These are phyloP conservation scores for Drepana arcuata DNA, from an alignment of 1,140 invertebrate species.

Conservation along the genomic window DNA sequence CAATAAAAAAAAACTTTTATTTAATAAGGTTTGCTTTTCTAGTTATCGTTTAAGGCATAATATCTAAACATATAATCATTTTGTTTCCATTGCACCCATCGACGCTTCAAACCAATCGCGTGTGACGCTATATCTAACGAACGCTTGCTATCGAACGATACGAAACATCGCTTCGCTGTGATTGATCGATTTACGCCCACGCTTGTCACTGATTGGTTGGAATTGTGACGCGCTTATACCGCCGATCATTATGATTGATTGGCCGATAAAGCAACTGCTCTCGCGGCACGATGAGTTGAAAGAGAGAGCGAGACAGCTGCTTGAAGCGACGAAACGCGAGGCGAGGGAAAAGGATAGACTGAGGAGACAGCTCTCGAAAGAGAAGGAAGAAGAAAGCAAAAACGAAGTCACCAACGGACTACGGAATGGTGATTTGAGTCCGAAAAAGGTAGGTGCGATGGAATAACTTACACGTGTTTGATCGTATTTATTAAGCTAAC, in stretches of 20 bases:
- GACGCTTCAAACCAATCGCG: constrained; percentile 16
- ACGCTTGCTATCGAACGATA: constrained; percentile 24
- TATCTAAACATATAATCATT: constrained; percentile 4
- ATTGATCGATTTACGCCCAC: constrained; percentile 16
- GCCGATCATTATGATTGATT: constrained; percentile 14
- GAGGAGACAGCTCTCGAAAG: constrained; percentile 33
- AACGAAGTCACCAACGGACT: constrained; percentile 32
- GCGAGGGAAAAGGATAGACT: constrained; percentile 74
- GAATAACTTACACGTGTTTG: too few species aligned
- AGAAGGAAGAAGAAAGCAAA: constrained; percentile 30
- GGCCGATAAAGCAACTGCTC: constrained; percentile 75
- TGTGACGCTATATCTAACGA: constrained; percentile 11
- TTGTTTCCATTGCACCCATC: constrained; percentile 26
- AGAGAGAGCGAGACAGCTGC: constrained; percentile 90
- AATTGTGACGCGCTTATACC: background rate
- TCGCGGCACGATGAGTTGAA: constrained; percentile 88
- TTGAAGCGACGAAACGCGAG: constrained; percentile 89
- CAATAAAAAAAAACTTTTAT: too few species aligned
- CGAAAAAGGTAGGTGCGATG: constrained; percentile 44
- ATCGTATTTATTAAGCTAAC: too few species aligned
- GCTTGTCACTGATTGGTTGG: constrained; percentile 1
- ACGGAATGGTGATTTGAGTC: constrained; percentile 41
- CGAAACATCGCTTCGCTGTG: constrained; percentile 13
- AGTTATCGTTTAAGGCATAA: background rate
- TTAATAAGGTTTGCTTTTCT: too few species aligned